Conservation (phyloP, 2,797 vertebrate species). For the Coracias cyanogaster region DNA sequence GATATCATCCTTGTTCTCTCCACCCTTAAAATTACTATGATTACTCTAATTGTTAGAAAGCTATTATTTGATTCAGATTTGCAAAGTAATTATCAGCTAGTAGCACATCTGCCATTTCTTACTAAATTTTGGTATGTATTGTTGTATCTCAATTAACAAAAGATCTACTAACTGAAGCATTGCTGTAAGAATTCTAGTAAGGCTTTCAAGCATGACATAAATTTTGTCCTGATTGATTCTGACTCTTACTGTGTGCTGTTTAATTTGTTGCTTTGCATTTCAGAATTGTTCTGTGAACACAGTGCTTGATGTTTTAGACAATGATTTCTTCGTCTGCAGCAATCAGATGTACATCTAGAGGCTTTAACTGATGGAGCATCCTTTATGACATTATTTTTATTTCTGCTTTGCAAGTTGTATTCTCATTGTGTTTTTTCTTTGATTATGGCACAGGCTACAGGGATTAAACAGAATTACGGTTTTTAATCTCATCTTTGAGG, state of each 20-base stretch:
- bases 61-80: constrained; percentile 80
- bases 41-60: constrained; percentile 81
- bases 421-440: constrained; percentile 39
- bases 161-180: constrained; percentile 60
- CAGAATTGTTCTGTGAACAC: constrained; percentile 46
- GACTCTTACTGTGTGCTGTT: constrained; percentile 45
- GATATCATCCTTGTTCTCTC: constrained; percentile 79
- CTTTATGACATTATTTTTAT: constrained; percentile 43
- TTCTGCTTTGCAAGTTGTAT: neutral
- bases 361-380: constrained; percentile 16
- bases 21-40: constrained; percentile 84
- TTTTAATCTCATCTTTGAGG: constrained; percentile 47
- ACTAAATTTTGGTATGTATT: constrained; percentile 71
- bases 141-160: constrained; percentile 72
- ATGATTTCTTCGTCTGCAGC: constrained; percentile 11
- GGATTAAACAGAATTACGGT: constrained; percentile 45
- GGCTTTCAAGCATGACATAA: constrained; percentile 68
- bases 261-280: constrained; percentile 65
- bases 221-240: constrained; percentile 64
- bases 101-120: constrained; percentile 78
- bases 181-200: constrained; percentile 61
- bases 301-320: constrained; percentile 27
- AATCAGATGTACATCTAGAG: constrained; percentile 20
- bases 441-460: neutral
- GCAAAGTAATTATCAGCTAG: constrained; percentile 76